These are phyloP conservation scores for Ormyrus pomaceus DNA, from an alignment of 2,888 invertebrate genomes.

Conservation along the genomic window DNA sequence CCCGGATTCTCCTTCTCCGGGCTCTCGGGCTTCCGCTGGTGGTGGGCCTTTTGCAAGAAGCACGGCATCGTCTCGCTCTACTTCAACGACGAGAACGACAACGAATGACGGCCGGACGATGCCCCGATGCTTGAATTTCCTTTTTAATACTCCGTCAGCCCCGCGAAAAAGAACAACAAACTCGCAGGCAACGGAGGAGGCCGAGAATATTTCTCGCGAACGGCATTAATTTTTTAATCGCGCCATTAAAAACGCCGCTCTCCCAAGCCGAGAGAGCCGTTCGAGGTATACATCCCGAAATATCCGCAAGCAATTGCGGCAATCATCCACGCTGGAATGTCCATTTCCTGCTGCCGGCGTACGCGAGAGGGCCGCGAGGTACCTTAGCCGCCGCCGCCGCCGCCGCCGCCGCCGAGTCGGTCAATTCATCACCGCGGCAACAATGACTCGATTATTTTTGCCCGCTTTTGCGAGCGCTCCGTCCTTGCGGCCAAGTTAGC, in stretches of 20 bases:
- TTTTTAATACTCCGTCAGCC: too few species aligned
- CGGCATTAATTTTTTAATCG: too few species aligned
- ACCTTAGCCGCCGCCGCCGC: too few species aligned
- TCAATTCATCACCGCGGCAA: conserved; percentile 40
- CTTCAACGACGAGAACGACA: conserved; percentile 75
- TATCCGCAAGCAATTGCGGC: conserved; percentile 36
- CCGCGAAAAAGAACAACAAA: too few species aligned
- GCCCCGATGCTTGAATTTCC: neutral
- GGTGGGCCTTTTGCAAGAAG: conserved; percentile 90
- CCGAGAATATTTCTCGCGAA: too few species aligned
- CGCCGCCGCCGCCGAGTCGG: conserved; percentile 7
- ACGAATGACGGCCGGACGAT: conserved; percentile 64
- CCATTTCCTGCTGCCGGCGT: conserved; percentile 34
- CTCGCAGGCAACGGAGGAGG: too few species aligned
- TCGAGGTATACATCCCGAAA: neutral
- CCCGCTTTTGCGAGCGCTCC: neutral
- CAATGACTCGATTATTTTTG: conserved; percentile 50
- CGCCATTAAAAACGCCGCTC: too few species aligned
- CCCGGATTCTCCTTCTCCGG: conserved; percentile 83
- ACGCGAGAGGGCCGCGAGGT: too few species aligned
- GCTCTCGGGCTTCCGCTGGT: conserved; percentile 86
- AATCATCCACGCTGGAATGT: conserved; percentile 42
- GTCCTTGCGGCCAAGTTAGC: conserved; percentile 34
- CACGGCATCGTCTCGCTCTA: conserved; percentile 84
- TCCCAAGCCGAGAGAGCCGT: too few species aligned